Base-by-base conservation (phyloP, 2,797 vertebrate species). In the Diplodus sargus region DNA sequence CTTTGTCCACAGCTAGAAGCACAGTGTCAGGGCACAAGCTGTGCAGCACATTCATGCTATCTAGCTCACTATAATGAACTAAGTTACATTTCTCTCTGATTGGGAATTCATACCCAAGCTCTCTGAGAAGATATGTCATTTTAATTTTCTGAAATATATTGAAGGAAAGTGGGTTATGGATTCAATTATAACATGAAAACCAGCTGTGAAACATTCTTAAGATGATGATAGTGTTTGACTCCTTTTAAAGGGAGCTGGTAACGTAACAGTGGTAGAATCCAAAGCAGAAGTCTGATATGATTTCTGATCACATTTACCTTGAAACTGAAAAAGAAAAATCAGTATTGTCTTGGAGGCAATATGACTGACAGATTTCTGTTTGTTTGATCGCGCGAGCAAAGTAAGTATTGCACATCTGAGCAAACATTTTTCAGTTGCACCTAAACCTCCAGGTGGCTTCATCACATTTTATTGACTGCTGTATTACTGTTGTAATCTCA, bases 121-220 rank as follows among this genome's bases (percentile, higher is more conserved):
- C 81, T 84, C 72, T 85, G 71, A 84, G 75, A 88, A 90, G 88
- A 91, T 91, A 91, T 82, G 77, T 65, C 10, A 63, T 86, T 92
- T 89, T 62, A 87, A 88, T 93, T 92, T 92, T 85, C 70, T 68
- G 25, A 87, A 89, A 85, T 71, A 77, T 69, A 84, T 82, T 82
- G 70, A 86, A 83, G 59, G 56, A 61, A 74, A 78, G 61, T 75
- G 81, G 69, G 76, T 83, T 81, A 84, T 61, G 72, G 61, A 67
- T 85, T 80, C 66, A 56, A 86, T 89, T 91, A 86, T 45, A 64
- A 85, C 62, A 88, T 79, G 72, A 91, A 87, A 87, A 85, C 59
- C 62, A 82, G 76, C 65, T 30, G 23, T 89, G 79, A 83, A 80
- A 81, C 65, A 73, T 83, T 81, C 62, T 76, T 82, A 54, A 83